Conservation (phyloP, 2,113 vertebrate genomes). For the Glaucomys volans region DNA sequence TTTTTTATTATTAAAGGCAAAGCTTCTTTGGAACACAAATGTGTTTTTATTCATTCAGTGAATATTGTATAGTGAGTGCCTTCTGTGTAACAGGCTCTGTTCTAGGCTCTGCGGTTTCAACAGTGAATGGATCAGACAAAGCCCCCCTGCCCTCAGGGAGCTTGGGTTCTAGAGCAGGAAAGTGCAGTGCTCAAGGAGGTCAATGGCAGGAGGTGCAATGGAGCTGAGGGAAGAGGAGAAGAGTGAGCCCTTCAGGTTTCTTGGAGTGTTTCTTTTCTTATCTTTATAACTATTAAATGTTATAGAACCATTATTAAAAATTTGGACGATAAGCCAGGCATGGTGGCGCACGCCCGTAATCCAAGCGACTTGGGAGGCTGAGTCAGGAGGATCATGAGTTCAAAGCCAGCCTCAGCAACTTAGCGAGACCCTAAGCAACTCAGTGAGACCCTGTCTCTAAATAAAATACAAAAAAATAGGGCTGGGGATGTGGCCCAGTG, state of each 20-base stretch:
- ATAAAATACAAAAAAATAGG: too few relatives aligned
- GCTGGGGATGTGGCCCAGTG: too few relatives aligned
- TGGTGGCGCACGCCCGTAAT: too few relatives aligned
- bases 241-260: neutral
- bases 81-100: neutral
- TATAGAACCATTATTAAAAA: neutral
- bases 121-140: neutral
- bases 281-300: neutral
- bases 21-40: slow-evolving; percentile 55
- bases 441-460: too few relatives aligned
- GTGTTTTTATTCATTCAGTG: slow-evolving; percentile 38
- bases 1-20: slow-evolving; percentile 71
- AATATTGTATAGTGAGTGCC: neutral
- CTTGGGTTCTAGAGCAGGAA: neutral
- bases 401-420: too few relatives aligned
- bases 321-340: too few relatives aligned
- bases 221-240: neutral
- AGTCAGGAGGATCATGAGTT: too few relatives aligned
- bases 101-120: neutral
- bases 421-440: too few relatives aligned
- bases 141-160: neutral
- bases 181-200: too few relatives aligned
- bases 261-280: neutral
- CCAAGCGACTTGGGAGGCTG: too few relatives aligned
- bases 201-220: neutral